These are phyloP conservation scores for Catharus fuscescens DNA, from an alignment of 2,113 vertebrate genomes.

Conservation along the genomic window DNA sequence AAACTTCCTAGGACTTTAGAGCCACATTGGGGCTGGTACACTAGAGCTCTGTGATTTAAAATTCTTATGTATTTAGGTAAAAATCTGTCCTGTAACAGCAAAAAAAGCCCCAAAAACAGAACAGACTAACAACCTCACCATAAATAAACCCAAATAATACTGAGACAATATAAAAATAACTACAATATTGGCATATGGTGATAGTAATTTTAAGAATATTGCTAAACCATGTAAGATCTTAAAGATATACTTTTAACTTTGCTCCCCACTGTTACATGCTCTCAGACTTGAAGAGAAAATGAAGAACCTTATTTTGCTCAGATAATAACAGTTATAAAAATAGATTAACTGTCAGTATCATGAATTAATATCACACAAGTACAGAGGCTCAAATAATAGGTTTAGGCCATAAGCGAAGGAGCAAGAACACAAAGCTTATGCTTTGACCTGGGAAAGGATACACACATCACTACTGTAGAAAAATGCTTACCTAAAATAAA, in stretches of 20 bases:
- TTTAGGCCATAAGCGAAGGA: background rate
- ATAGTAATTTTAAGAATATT: background rate
- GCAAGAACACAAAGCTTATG: background rate
- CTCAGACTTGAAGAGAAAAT: constrained; percentile 25
- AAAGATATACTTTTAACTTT: constrained; percentile 10
- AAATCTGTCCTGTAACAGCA: background rate
- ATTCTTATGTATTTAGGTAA: background rate
- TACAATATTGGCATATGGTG: background rate
- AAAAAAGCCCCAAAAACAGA: background rate
- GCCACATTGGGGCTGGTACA: background rate
- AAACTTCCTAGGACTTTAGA: background rate
- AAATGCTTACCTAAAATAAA: background rate
- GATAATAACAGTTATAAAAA: constrained; percentile 49
- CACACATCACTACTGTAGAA: background rate
- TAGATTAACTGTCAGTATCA: constrained; percentile 43
- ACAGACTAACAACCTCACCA: no score
- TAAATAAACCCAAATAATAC: background rate
- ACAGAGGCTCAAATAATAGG: background rate
- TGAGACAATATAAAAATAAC: background rate
- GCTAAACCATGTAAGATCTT: background rate
- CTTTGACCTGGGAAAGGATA: background rate
- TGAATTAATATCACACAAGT: constrained; percentile 28
- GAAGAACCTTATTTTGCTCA: constrained; percentile 36
- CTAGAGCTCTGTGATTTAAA: background rate
- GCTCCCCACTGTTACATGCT: background rate